Conservation (phyloP, 2,113 vertebrate genomes). For the Platysternon megacephalum region DNA sequence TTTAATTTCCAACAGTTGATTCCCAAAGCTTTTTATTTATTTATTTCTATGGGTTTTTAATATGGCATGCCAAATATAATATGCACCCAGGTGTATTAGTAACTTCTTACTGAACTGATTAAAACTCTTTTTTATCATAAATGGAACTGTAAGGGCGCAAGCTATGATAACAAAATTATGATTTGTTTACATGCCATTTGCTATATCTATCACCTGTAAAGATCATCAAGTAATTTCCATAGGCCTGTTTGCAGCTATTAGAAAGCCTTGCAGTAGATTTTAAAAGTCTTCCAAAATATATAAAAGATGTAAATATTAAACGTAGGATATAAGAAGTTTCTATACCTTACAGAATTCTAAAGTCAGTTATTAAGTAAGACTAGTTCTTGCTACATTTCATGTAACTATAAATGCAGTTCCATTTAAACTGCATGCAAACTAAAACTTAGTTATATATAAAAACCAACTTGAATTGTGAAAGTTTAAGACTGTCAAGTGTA, state of each 20-base stretch:
- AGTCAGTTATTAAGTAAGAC: background rate
- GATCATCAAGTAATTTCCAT: background rate
- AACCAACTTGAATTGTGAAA: background rate
- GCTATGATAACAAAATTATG: rapidly evolving
- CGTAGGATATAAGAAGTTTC: background rate
- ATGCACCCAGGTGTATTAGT: background rate
- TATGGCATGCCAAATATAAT: background rate
- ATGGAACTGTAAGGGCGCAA: background rate
- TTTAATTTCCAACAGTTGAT: background rate
- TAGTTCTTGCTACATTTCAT: background rate
- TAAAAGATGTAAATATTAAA: background rate
- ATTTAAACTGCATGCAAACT: background rate
- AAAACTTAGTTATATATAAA: background rate
- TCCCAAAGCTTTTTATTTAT: rapidly evolving
- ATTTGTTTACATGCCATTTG: background rate
- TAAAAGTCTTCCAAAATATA: background rate
- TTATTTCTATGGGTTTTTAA: background rate
- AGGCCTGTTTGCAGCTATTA: background rate
- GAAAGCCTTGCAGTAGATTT: background rate
- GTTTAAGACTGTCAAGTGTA: slow-evolving; percentile 40
- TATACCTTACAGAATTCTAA: background rate
- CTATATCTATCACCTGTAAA: background rate
- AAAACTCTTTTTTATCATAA: background rate
- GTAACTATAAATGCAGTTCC: background rate
- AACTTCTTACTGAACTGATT: background rate